These are phyloP conservation scores for Drosophila emarginata DNA, from an alignment of 2,888 invertebrate species.

Conservation along the genomic window DNA sequence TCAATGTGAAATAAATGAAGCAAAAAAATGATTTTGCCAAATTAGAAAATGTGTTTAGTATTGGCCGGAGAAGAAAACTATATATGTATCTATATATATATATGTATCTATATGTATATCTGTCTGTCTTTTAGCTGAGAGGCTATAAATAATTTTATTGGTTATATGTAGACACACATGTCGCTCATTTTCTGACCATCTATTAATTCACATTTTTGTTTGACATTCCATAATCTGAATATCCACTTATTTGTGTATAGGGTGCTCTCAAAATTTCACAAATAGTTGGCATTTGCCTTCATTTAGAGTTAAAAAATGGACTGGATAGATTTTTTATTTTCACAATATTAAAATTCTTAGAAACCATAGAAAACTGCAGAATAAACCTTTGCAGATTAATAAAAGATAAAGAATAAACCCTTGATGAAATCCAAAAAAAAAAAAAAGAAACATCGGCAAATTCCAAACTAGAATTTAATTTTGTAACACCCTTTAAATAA, in stretches of 20 bases:
- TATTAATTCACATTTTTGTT: constrained; percentile 52
- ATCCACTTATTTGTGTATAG: constrained; percentile 16
- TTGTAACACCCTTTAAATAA: background rate
- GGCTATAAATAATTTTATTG: constrained; percentile 65
- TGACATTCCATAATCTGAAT: constrained; percentile 60
- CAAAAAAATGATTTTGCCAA: constrained; percentile 19
- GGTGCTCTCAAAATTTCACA: constrained; percentile 42
- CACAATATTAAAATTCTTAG: no score
- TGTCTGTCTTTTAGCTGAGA: constrained; percentile 39
- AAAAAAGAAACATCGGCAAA: no score
- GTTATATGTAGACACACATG: constrained; percentile 41
- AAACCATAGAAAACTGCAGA: background rate
- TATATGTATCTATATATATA: constrained; percentile 23
- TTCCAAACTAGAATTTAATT: background rate
- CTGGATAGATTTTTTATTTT: no score
- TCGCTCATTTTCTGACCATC: constrained; percentile 37
- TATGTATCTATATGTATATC: background rate
- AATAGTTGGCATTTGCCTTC: background rate
- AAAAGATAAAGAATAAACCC: no score
- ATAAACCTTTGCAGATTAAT: no score
- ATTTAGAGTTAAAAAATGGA: no score
- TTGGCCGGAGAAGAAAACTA: constrained; percentile 1
- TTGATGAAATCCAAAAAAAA: no score
- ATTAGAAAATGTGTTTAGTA: constrained; percentile 23
- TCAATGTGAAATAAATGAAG: constrained; percentile 23